These are phyloP conservation scores for Agriopis marginaria DNA, from an alignment of 2,888 invertebrate genomes.

Conservation along the genomic window DNA sequence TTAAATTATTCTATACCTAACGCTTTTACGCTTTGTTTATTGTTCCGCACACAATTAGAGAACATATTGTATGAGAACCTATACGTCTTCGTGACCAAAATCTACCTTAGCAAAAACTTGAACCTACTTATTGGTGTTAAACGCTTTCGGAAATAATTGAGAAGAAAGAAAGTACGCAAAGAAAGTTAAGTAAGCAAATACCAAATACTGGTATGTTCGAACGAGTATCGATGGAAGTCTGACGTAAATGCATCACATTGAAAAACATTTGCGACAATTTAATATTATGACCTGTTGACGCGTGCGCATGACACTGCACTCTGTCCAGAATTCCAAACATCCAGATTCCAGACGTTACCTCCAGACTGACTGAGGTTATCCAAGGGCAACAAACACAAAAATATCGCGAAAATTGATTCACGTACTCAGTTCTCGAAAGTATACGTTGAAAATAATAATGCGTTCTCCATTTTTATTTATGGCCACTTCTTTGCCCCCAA, in stretches of 20 bases:
- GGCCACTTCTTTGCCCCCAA: constrained; percentile 51
- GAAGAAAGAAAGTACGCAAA: constrained; percentile 21
- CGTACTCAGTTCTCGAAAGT: constrained; percentile 42
- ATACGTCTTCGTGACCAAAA: constrained; percentile 24
- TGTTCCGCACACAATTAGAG: constrained; percentile 35
- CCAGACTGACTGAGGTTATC: constrained; percentile 40
- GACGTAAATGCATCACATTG: constrained; percentile 21
- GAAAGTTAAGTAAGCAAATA: constrained; percentile 9
- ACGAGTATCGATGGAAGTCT: constrained; percentile 1
- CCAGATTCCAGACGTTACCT: constrained; percentile 43
- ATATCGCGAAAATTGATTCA: constrained; percentile 38
- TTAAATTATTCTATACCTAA: constrained; percentile 37
- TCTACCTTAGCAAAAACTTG: not conserved
- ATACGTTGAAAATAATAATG: constrained; percentile 49
- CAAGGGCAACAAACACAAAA: constrained; percentile 48
- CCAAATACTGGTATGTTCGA: not conserved
- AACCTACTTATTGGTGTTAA: constrained; percentile 20
- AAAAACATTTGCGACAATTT: constrained; percentile 30
- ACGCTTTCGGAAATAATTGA: constrained; percentile 18
- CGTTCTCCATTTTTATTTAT: constrained; percentile 11
- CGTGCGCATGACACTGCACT: constrained; percentile 20
- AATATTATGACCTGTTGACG: constrained; percentile 14
- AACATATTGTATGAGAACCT: constrained; percentile 31
- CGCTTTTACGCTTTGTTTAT: constrained; percentile 51
- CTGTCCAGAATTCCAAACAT: constrained; percentile 31